Evolutionary conservation across 2,888 invertebrate species (phyloP).

Genomic region (Carpatolechia fugitivella): DNA sequence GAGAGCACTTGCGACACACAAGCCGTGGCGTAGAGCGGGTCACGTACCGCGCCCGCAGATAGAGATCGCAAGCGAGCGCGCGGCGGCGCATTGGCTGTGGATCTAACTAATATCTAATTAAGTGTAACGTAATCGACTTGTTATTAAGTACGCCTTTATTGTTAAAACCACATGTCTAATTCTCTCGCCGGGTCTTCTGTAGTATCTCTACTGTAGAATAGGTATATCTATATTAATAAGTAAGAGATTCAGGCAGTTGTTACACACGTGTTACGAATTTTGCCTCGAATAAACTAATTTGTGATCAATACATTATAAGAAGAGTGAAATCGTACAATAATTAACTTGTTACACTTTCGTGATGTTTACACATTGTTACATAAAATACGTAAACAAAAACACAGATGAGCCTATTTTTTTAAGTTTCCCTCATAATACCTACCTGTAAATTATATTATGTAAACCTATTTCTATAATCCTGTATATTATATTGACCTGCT

Average conservation of each 20-base stretch:
- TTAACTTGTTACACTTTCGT: constrained; percentile 68
- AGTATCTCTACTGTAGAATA: constrained; percentile 45
- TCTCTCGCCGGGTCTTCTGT: constrained; percentile 39
- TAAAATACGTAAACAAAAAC: constrained; percentile 59
- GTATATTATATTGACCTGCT: constrained; percentile 32
- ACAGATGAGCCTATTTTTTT: constrained; percentile 65
- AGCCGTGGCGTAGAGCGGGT: constrained; percentile 31
- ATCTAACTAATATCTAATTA: constrained; percentile 38
- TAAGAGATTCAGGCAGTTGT: constrained; percentile 45
- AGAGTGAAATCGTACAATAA: constrained; percentile 76
- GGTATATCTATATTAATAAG: constrained; percentile 29
- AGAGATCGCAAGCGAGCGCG: constrained; percentile 39
- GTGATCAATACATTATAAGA: constrained; percentile 65
- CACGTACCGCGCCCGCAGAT: background rate
- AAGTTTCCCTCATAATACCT: constrained; percentile 53
- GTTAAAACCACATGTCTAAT: constrained; percentile 45
- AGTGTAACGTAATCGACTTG: constrained; percentile 39
- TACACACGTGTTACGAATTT: constrained; percentile 51
- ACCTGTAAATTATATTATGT: constrained; percentile 32
- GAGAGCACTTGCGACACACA: constrained; percentile 77
- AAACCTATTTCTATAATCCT: constrained; percentile 15
- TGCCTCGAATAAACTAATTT: constrained; percentile 56
- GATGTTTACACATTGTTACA: constrained; percentile 71
- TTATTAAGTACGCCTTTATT: constrained; percentile 45
- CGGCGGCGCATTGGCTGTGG: constrained; percentile 58